A percentile compares a stretch with the other conserved stretches of the same genome.
phyloP scores from a whole-genome alignment of 2,113 vertebrate genomes.

The Halichoerus grypus region DNA sequence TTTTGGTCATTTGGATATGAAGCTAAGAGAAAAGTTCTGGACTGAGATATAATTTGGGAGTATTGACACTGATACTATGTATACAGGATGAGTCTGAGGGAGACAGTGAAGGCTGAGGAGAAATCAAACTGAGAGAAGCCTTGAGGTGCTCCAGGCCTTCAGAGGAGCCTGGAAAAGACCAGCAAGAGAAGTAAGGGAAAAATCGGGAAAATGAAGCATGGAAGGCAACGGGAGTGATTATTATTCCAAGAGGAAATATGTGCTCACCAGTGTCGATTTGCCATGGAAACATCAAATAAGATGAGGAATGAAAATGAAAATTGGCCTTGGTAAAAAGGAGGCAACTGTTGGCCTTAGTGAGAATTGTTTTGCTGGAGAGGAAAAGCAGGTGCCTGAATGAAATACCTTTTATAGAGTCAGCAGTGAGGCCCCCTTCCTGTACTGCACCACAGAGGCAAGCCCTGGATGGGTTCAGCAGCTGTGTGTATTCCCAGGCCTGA shows the following conservation, averaged over 20 bases:
- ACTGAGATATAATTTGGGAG: not conserved
- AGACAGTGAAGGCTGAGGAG: not conserved
- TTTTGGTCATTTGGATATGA: not conserved
- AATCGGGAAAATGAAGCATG: not conserved
- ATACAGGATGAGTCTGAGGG: not conserved
- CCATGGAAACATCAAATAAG: not conserved
- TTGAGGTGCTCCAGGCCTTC: not conserved
- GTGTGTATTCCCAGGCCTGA: not conserved
- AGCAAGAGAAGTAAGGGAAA: not conserved
- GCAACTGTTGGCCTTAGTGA: not conserved
- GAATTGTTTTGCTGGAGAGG: not conserved
- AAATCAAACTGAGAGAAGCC: not conserved
- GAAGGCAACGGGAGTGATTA: not conserved
- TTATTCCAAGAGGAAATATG: not conserved
- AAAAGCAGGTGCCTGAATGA: not conserved
- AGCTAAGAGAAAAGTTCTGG: not conserved
- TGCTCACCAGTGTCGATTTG: not conserved
- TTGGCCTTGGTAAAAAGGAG: not conserved
- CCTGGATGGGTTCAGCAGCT: not conserved
- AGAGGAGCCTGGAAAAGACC: not conserved
- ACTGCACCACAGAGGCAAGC: not conserved
- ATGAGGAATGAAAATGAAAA: not conserved
- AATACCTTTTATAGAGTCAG: not conserved
- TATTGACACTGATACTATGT: not conserved
- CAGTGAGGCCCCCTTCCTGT: not conserved